Evolutionary conservation across 1,140 invertebrate genomes (phyloP), one percentile per base, ranked within the genome.

Genomic region (Muscidifurax raptorellus): DNA sequence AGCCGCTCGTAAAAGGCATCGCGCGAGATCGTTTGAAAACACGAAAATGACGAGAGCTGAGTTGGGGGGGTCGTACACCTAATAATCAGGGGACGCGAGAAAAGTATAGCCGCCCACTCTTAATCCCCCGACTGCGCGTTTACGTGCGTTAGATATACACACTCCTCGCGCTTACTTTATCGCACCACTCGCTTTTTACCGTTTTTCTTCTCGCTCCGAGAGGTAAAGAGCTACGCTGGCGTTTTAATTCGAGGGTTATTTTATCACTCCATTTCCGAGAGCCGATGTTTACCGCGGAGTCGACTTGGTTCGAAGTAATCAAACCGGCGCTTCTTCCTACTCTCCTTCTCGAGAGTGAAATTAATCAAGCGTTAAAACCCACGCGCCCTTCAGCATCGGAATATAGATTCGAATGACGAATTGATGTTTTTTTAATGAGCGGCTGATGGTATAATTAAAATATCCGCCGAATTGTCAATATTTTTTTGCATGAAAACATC

Each of bases 1-100:
- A 18, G 47, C 12, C 40, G n/a, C n/a, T 66, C 44, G 44, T 69
- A 67, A 66, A 66, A 78, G 32, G 66, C 27, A 4, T 25, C 66
- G n/a, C 30, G 27, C 36, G 30, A 67, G 66, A 79, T 79, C 77
- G 52, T n/a, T 52, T n/a, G 52, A 67, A 66, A 79, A 40, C 28
- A 10, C 36, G 32, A 78, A 27, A 78, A 77, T 30, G 28, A 30
- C 28, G 59, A 9, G 52, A 76, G 13, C n/a, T n/a, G n/a, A n/a
- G n/a, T n/a, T n/a, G n/a, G n/a, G n/a, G n/a, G n/a, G n/a, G n/a
- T n/a, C n/a, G n/a, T n/a, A n/a, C n/a, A n/a, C n/a, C n/a, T n/a
- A n/a, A n/a, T 64, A 22, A 36, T 66, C 25, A 13, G 12, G 47
- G 15, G 47, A 18, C 47, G 47, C 47, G 47, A 52, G n/a, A 40